Base-by-base conservation (phyloP, 2,888 invertebrate species). In the Drosophila siamana region DNA sequence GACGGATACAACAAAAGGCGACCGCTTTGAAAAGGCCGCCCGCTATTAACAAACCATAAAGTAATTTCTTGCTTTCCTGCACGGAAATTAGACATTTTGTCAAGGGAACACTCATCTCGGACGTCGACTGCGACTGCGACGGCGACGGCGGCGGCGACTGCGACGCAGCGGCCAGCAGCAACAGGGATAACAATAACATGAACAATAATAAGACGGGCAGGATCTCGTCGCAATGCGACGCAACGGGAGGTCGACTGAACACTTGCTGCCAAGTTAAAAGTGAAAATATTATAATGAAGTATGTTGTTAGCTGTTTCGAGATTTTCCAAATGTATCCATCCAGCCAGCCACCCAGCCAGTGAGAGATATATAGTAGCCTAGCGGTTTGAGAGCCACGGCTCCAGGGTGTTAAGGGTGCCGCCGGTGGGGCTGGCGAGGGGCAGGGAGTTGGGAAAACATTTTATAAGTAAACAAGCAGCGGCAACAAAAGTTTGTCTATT, bases 11-110 rank as follows among this genome's bases (percentile, higher is more conserved):
- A 65, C 74, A 83, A 83, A 81, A 69, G 67, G 69, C 72, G 63
- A 64, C 57, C 50, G 72, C 69, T 76, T 69, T 74, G 33, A 72
- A 71, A 74, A 78, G 82, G 79, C 82, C 82, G 85, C 77, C 86
- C 69, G 78, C 87, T 88, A 87, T 88, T 87, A 87, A 82, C 88
- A 87, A 88, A 87, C 87, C 87, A 84, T 88, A 87, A 87, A 88
- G 88, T 88, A 86, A 88, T 85, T 88, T 87, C 86, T 87, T 87
- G 86, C 81, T 87, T 87, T 86, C 86, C 86, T 83, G 74, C 86
- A 79, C 79, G 87, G 88, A 88, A 88, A 88, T 88, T 87, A 88
- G 86, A 86, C 85, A 84, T 88, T 88, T 88, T 88, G 87, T 87
- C 87, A 88, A 82, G 88, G 88, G 87, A 88, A 78, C 86, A 82